Evolutionary conservation across 2,113 vertebrate species (phyloP).

Genomic region (Puffinus mauretanicus): DNA sequence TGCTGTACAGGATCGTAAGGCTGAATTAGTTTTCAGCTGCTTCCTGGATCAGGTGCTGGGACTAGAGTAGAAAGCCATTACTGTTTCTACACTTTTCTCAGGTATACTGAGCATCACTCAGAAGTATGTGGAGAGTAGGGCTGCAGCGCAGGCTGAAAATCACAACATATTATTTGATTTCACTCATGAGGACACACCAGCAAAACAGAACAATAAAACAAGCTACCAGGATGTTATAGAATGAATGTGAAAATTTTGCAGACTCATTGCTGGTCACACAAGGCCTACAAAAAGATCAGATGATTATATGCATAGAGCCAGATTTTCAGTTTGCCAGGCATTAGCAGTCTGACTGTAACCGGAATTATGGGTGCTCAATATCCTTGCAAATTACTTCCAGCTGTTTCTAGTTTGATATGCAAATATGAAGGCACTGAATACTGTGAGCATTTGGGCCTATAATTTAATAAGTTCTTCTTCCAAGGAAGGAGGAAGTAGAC

Average conservation of each 20-base stretch:
- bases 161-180: neutral
- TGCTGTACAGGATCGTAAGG: fast-evolving
- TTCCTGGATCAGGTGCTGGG: neutral
- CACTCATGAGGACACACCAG: neutral
- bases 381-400: constrained; percentile 6
- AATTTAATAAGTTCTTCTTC: neutral
- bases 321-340: neutral
- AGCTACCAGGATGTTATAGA: neutral
- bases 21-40: neutral
- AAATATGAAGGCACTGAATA: neutral
- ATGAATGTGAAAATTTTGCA: neutral
- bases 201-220: neutral
- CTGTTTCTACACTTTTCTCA: neutral
- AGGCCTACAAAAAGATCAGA: neutral
- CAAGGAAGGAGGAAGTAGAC: neutral
- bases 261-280: neutral
- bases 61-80: neutral
- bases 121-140: neutral
- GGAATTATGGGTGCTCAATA: neutral
- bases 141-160: neutral
- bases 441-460: neutral
- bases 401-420: constrained; percentile 2
- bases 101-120: neutral
- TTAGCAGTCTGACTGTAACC: neutral
- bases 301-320: neutral